Evolutionary conservation across 2,113 vertebrate genomes (phyloP), one percentile per base, ranked within the genome.

Genomic region (Podiceps cristatus): DNA sequence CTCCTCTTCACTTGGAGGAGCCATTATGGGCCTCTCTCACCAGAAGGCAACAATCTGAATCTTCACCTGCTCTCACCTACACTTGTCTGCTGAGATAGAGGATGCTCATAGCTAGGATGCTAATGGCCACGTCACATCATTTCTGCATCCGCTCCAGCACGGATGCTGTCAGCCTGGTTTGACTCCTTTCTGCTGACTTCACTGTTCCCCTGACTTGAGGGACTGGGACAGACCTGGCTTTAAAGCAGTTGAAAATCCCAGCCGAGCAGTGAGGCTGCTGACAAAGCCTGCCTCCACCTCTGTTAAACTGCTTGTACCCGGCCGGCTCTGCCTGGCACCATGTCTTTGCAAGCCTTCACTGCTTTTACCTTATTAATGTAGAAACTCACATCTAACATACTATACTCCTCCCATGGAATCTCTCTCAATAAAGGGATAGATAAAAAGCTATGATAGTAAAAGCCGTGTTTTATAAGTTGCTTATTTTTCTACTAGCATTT

Each of bases 291-390:
- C 18, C 45, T 53, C 14, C 50, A 7, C 8, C 37, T 71, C 44
- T 29, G 9, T 37, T 49, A n/a, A 10, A 9, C 15, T 29, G 18
- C 42, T 58, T 15, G 50, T 40, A 17, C n/a, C 64, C 1, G 0
- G 7, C 11, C 24, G 28, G 78, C 42, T 68, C 76, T 58, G 81
- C 0, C 0, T 13, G 55, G 37, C 25, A 58, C 15, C 20, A 4
- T 0, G 5, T 33, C 33, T 50, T 27, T 55, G 69, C 23, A n/a
- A 37, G 44, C 5, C 33, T 89, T 42, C 37, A 37, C 23, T 37
- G 47, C 1, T 19, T 62, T 59, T 60, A 22, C 3, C 10, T 67
- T 60, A 42, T 11, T 55, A 31, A 29, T 4, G 0, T 2, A 55
- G 44, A 77, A 66, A 52, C 13, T 63, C 24, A 6, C 1, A 0